phyloP scores from a whole-genome alignment of 2,113 vertebrate species.

The Pionites leucogaster region DNA sequence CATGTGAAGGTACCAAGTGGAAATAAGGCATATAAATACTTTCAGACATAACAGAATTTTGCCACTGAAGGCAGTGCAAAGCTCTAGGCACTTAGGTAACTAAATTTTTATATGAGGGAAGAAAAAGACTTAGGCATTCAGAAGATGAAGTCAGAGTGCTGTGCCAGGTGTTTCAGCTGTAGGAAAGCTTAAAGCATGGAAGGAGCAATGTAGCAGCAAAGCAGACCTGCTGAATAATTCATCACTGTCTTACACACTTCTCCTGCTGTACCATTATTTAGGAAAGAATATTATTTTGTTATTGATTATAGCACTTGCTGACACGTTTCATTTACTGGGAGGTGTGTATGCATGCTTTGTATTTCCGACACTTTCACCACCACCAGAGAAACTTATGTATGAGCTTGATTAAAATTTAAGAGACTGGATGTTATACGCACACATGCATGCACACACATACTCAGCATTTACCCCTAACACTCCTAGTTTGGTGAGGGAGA shows the following conservation, averaged over 20 bases:
- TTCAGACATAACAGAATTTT: background rate
- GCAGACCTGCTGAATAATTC: slow-evolving; percentile 75
- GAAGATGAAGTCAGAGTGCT: slow-evolving; percentile 42
- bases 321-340: slow-evolving; percentile 78
- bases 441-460: background rate
- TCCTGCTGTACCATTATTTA: slow-evolving; percentile 73
- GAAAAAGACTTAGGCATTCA: slow-evolving; percentile 49
- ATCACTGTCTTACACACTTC: slow-evolving; percentile 66
- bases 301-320: slow-evolving; percentile 78
- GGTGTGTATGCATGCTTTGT: slow-evolving; percentile 64
- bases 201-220: slow-evolving; percentile 53
- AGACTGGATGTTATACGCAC: background rate
- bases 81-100: slow-evolving; percentile 36
- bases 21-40: slow-evolving; percentile 18
- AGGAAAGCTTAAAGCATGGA: slow-evolving; percentile 60
- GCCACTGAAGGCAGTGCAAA: slow-evolving; percentile 1
- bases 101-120: slow-evolving; percentile 18
- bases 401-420: slow-evolving; percentile 55
- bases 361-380: slow-evolving; percentile 20
- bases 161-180: slow-evolving; percentile 65
- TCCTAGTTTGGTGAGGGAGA: background rate
- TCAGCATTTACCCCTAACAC: slow-evolving; percentile 2
- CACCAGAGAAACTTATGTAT: slow-evolving; percentile 34
- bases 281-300: slow-evolving; percentile 77
- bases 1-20: background rate